Percentiles rank a stretch among this genome's conserved stretches.
Conservation (phyloP, 2,113 vertebrate genomes). For the Trichechus manatus region DNA sequence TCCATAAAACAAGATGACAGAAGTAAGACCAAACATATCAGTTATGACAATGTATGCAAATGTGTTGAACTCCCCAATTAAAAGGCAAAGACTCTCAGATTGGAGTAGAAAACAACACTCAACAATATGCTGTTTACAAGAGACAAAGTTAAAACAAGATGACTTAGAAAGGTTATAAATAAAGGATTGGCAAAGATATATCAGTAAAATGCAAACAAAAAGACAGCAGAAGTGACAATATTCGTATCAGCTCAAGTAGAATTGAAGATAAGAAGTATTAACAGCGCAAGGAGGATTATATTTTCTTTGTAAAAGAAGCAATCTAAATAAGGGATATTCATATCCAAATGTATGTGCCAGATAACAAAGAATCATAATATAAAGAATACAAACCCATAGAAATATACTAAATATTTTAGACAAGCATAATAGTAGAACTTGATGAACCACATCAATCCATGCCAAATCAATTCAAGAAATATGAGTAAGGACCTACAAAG, state of each 20-base stretch:
- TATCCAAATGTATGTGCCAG: neutral
- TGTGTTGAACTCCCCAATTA: conserved; percentile 81
- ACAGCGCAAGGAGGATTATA: neutral
- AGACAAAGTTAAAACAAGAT: conserved; percentile 79
- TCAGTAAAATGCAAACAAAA: conserved; percentile 69
- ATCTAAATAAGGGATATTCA: conserved; percentile 6
- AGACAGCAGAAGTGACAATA: conserved; percentile 55
- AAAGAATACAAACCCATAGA: neutral
- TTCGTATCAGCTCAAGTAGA: conserved; percentile 58
- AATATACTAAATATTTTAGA: neutral
- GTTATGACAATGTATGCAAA: conserved; percentile 80
- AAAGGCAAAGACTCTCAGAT: conserved; percentile 82
- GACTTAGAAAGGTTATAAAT: conserved; percentile 81
- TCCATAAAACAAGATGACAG: conserved; percentile 74
- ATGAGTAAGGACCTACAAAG: neutral
- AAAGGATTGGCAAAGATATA: conserved; percentile 68
- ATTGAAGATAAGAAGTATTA: conserved; percentile 57
- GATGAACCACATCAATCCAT: neutral
- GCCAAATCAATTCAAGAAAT: neutral
- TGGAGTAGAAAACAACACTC: conserved; percentile 76
- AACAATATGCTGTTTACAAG: conserved; percentile 84
- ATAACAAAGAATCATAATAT: conserved; percentile 42
- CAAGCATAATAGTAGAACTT: neutral
- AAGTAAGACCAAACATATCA: conserved; percentile 80
- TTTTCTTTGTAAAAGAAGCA: conserved; percentile 33